Evolutionary conservation across 2,888 invertebrate species (phyloP).

Genomic region (Hemithea aestivaria): DNA sequence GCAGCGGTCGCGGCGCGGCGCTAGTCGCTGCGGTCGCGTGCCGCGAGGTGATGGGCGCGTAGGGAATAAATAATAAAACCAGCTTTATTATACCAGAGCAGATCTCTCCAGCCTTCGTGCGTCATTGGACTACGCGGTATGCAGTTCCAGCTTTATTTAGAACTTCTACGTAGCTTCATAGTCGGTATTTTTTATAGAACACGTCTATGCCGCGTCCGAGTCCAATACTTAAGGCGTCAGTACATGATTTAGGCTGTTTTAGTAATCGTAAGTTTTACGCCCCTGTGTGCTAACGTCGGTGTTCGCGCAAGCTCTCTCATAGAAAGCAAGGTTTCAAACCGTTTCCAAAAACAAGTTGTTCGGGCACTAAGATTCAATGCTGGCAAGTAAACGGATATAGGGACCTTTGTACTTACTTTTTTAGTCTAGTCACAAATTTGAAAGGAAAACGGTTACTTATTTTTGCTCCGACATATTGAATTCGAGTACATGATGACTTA

Average conservation of each 20-base stretch:
- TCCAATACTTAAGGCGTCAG: slow-evolving; percentile 19
- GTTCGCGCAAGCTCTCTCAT: slow-evolving; percentile 37
- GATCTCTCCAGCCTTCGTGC: slow-evolving; percentile 34
- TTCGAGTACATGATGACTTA: background rate
- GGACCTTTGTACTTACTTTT: slow-evolving; percentile 48
- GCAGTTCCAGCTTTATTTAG: too few species aligned
- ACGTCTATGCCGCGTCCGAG: slow-evolving; percentile 14
- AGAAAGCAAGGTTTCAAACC: slow-evolving; percentile 20
- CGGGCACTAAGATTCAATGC: slow-evolving; percentile 47
- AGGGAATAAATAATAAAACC: slow-evolving; percentile 29
- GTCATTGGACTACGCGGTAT: slow-evolving; percentile 23
- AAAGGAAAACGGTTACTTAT: slow-evolving; percentile 23
- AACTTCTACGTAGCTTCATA: slow-evolving; percentile 12
- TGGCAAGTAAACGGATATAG: slow-evolving; percentile 27
- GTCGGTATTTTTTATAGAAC: slow-evolving; percentile 8
- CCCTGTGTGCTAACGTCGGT: slow-evolving; percentile 40
- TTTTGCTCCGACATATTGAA: slow-evolving; percentile 5
- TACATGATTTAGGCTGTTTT: slow-evolving; percentile 28
- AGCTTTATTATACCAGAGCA: slow-evolving; percentile 27
- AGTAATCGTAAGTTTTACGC: slow-evolving; percentile 24
- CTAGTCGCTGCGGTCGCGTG: slow-evolving; percentile 96
- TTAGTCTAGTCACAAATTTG: slow-evolving; percentile 59
- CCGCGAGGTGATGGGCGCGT: slow-evolving; percentile 59
- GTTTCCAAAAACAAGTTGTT: slow-evolving; percentile 21
- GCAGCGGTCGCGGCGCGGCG: slow-evolving; percentile 97